Evolutionary conservation across 1,140 invertebrate species (phyloP).

Genomic region (Palaemon carinicauda): DNA sequence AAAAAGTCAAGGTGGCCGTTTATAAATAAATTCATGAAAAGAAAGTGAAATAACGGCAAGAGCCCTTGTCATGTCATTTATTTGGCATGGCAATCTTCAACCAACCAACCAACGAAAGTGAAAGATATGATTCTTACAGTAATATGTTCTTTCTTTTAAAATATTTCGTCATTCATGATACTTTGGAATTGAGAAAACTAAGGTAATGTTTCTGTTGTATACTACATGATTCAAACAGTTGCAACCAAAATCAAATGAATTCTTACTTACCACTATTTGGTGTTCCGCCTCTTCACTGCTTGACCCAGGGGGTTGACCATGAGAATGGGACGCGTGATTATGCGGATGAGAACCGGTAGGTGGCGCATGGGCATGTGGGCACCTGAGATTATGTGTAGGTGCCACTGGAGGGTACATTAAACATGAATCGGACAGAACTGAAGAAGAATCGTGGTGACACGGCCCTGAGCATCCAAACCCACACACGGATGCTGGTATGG

Average conservation of each 20-base stretch:
- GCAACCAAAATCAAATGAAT: not conserved
- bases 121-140: not conserved
- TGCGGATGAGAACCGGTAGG: not conserved
- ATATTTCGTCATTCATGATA: not conserved
- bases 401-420: slow-evolving; percentile 44
- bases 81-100: too few species aligned
- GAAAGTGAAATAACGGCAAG: too few species aligned
- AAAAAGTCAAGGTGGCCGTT: not conserved
- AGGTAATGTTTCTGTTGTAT: not conserved
- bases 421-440: slow-evolving; percentile 12
- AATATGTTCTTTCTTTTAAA: not conserved
- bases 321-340: not conserved
- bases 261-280: slow-evolving; percentile 43
- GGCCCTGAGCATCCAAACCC: slow-evolving; percentile 7
- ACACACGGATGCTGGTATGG: not conserved
- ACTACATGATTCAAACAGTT: too few species aligned
- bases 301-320: slow-evolving; percentile 26
- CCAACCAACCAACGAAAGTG: too few species aligned
- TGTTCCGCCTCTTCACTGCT: slow-evolving; percentile 51
- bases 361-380: slow-evolving; percentile 14
- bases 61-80: too few species aligned
- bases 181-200: not conserved
- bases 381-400: slow-evolving; percentile 27
- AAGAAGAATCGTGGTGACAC: slow-evolving; percentile 1
- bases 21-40: not conserved